phyloP scores from a whole-genome alignment of 92 coral and sea anemone species.

The Ricordea florida region DNA sequence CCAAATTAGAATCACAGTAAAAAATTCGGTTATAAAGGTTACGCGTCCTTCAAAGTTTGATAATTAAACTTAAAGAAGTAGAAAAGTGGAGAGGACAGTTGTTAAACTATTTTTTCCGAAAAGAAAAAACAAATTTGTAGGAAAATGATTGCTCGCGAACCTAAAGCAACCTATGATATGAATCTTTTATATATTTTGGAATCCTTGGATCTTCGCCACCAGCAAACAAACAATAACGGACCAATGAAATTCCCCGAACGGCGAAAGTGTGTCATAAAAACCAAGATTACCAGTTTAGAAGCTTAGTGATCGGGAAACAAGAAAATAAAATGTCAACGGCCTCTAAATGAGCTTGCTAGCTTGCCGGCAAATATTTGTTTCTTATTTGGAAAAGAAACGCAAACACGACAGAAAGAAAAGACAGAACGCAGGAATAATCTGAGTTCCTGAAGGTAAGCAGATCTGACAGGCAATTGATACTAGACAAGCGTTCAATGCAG shows the following conservation, averaged over 20 bases:
- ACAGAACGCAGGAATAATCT: background rate
- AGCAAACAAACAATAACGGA: background rate
- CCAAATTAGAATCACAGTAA: background rate
- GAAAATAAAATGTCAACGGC: slow-evolving; percentile 1
- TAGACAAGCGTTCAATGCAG: background rate
- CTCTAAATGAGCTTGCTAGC: background rate
- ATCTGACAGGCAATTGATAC: background rate
- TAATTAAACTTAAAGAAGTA: background rate
- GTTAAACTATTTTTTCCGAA: no score
- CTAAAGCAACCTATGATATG: no score
- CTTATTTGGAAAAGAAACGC: background rate
- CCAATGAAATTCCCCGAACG: slow-evolving; percentile 6
- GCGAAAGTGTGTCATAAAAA: slow-evolving; percentile 15
- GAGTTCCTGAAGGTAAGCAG: background rate
- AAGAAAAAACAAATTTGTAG: no score
- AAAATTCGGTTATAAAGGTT: background rate
- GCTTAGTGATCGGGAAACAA: background rate
- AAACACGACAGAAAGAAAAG: background rate
- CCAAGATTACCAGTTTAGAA: slow-evolving; percentile 14
- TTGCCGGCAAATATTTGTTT: background rate
- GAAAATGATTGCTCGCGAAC: no score
- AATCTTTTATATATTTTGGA: slow-evolving; percentile 5
- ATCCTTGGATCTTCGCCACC: slow-evolving; percentile 9
- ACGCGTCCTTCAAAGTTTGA: background rate
- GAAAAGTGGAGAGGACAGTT: background rate